Percentiles rank a stretch among this genome's conserved stretches.
These are phyloP conservation scores for Bimastos eiseni DNA, from an alignment of 2,888 invertebrate genomes.

Conservation along the genomic window DNA sequence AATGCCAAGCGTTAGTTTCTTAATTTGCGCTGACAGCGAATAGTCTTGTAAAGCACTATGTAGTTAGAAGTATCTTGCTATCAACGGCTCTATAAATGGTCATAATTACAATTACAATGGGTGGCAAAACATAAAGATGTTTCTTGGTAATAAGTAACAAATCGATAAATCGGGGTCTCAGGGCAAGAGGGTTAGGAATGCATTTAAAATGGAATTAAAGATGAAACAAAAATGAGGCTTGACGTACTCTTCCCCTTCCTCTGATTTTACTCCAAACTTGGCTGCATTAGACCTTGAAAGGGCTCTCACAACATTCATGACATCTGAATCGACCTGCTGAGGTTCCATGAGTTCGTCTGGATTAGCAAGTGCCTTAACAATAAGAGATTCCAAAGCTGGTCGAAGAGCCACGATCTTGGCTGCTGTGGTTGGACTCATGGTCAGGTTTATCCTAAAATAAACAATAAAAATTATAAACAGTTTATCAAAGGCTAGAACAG, in stretches of 20 bases:
- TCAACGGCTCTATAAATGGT: no score
- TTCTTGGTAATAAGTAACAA: no score
- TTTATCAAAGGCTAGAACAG: neutral
- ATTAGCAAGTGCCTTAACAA: conserved; percentile 77
- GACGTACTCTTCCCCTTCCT: conserved; percentile 33
- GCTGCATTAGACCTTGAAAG: conserved; percentile 78
- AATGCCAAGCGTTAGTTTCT: no score
- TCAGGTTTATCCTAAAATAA: conserved; percentile 73
- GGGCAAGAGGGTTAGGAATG: no score
- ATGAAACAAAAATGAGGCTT: neutral
- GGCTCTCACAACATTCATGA: conserved; percentile 73
- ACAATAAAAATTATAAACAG: neutral
- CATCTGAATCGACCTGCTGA: conserved; percentile 69
- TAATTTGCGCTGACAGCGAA: no score
- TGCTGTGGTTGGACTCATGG: conserved; percentile 79
- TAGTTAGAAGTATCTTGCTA: no score
- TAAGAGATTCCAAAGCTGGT: conserved; percentile 83
- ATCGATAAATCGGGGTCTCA: no score
- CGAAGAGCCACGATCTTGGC: conserved; percentile 82
- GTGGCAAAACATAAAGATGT: no score
- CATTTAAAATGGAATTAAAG: neutral
- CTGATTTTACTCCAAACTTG: conserved; percentile 47
- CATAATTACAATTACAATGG: no score
- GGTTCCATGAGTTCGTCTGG: conserved; percentile 77
- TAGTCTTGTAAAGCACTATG: no score